A percentile compares a stretch with the other conserved stretches of the same genome.
These are phyloP conservation scores for Tupaia tana DNA, from an alignment of 2,113 vertebrate genomes.

Conservation along the genomic window DNA sequence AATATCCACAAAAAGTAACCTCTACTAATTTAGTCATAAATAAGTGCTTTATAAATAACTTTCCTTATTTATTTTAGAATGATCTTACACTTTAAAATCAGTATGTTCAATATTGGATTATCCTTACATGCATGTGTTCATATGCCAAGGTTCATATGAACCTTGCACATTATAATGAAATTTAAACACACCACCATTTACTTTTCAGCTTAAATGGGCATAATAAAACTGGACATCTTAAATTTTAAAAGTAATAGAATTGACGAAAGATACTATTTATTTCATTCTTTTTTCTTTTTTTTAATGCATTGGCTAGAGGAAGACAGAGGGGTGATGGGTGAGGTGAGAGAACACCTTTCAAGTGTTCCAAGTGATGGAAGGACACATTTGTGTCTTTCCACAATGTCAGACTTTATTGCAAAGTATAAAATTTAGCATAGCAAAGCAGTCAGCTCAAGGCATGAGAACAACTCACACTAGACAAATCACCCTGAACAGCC, in stretches of 20 bases:
- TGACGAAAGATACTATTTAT: constrained; percentile 26
- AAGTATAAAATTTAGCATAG: no score
- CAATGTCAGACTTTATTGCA: no score
- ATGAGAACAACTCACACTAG: no score
- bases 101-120: not conserved
- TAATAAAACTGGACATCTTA: not conserved
- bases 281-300: not conserved
- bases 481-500: no score
- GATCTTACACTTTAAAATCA: not conserved
- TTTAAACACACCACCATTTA: not conserved
- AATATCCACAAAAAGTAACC: not conserved
- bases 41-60: not conserved
- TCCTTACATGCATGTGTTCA: not conserved
- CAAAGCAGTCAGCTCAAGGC: no score
- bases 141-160: not conserved
- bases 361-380: no score
- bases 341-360: no score
- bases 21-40: not conserved
- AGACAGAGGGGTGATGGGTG: no score
- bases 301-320: no score
- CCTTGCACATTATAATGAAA: not conserved
- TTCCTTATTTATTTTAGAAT: constrained; percentile 11
- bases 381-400: no score
- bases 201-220: not conserved
- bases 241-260: constrained; percentile 30